Percentiles rank a stretch among this genome's conserved stretches.
These are phyloP conservation scores for Tethea ocularis DNA, from an alignment of 2,888 invertebrate species.

Conservation along the genomic window DNA sequence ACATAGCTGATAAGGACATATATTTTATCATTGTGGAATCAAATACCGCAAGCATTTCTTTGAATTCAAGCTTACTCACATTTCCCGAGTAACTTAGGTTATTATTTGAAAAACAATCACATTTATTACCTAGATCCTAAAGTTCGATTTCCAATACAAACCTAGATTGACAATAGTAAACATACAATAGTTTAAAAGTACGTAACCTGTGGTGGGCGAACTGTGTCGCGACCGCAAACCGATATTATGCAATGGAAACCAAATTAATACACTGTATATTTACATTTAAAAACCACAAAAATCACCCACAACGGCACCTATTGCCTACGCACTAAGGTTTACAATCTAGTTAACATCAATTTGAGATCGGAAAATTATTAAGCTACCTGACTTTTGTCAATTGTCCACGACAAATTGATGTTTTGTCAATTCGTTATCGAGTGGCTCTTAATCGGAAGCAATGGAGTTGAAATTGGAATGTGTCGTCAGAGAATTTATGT, in stretches of 20 bases:
- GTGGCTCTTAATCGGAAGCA: constrained; percentile 47
- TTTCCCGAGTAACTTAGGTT: background rate
- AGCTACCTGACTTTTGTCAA: constrained; percentile 70
- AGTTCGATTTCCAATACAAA: background rate
- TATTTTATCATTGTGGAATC: background rate
- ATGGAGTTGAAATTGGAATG: constrained; percentile 58
- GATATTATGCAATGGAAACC: constrained; percentile 57
- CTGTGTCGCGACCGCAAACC: constrained; percentile 44
- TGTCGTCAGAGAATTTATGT: constrained; percentile 47
- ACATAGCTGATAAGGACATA: background rate
- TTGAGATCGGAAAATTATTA: constrained; percentile 53
- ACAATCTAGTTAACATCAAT: constrained; percentile 63
- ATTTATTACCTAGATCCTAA: background rate
- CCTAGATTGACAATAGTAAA: constrained; percentile 1
- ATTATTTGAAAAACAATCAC: background rate
- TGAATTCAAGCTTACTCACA: background rate
- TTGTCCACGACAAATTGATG: constrained; percentile 59
- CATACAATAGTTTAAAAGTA: constrained; percentile 8
- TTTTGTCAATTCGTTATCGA: constrained; percentile 43
- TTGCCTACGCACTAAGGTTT: constrained; percentile 54
- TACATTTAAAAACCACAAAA: constrained; percentile 34
- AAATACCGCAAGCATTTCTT: too few species aligned
- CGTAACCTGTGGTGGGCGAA: constrained; percentile 53
- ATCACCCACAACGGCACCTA: constrained; percentile 44
- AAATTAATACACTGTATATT: constrained; percentile 47